Base-by-base conservation (phyloP, 1,140 invertebrate genomes). In the Epicauta chinensis region DNA sequence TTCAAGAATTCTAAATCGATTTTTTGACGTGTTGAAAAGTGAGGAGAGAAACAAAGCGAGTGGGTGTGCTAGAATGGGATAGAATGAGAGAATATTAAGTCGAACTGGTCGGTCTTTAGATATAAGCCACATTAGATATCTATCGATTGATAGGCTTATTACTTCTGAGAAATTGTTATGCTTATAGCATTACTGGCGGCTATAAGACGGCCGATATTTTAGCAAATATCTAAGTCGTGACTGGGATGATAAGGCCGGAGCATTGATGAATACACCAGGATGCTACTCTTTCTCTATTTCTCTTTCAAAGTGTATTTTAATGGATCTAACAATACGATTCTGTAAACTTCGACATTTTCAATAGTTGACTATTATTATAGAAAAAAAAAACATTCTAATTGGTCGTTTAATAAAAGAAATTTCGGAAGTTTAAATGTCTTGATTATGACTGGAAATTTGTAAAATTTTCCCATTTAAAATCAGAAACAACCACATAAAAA, bases 211-310 rank as follows among this genome's bases (percentile, higher is more conserved):
- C 30, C 51, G 51, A 53, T 53, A 53, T 53, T 53, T 46, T 40
- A 53, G 42, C 41, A 30, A 52, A 52, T 45, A 52, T 52, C 43
- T 32, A 17, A 41, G 50, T 52, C 51, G 42, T 53, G 51, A 53
- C 51, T 53, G 17, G 35, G 30, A 44, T 23, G 23, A 23, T 23
- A 23, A 23, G 23, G 7, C 23, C 4, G 23, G 4, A 2, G 23
- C 23, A 23, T 23, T 23, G 23, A 23, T 23, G 23, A 23, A 23
- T 23, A 23, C 7, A 23, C 23, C 23, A 23, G 23, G 23, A 23
- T 23, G 23, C 7, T n/a, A n/a, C n/a, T n/a, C n/a, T n/a, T n/a
- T n/a, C n/a, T 3, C 23, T 23, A 7, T 7, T 23, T 5, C 23
- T 23, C 23, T 23, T 23, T 23, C 23, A 23, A 3, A 23, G 23